These are phyloP conservation scores for Parochlus steinenii DNA, from an alignment of 2,888 invertebrate species.

Conservation along the genomic window DNA sequence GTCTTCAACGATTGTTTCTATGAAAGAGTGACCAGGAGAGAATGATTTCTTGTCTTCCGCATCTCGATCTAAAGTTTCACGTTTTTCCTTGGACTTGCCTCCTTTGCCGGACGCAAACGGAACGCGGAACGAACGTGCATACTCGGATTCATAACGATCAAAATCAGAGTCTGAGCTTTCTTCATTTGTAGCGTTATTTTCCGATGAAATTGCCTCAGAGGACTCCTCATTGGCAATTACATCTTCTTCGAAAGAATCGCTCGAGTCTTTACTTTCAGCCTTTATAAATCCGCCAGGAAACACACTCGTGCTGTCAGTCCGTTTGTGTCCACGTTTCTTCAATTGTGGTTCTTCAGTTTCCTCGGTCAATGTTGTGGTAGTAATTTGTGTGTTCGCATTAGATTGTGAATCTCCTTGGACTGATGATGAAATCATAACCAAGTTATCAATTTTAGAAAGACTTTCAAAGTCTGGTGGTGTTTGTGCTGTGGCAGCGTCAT, in stretches of 20 bases:
- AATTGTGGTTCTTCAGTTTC: conserved; percentile 16
- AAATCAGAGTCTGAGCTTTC: conserved; percentile 29
- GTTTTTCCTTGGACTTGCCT: conserved; percentile 16
- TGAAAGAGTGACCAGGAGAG: conserved; percentile 26
- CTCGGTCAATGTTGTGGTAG: conserved; percentile 18
- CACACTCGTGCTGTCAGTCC: conserved; percentile 35
- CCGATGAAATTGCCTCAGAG: conserved; percentile 14
- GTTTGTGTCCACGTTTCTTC: conserved; percentile 33
- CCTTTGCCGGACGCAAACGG: conserved; percentile 23
- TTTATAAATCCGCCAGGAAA: conserved; percentile 22
- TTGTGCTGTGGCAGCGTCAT: conserved; percentile 15
- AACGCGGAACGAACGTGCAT: conserved; percentile 29
- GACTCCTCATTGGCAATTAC: conserved; percentile 22
- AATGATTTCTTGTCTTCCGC: conserved; percentile 27
- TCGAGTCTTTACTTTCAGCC: conserved; percentile 30
- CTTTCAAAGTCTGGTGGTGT: conserved; percentile 11
- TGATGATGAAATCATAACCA: conserved; percentile 20
- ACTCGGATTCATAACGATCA: conserved; percentile 32
- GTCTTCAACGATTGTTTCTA: conserved; percentile 29
- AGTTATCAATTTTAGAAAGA: conserved; percentile 14
- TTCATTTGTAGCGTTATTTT: conserved; percentile 16
- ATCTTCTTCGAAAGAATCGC: conserved; percentile 28
- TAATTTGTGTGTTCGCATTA: conserved; percentile 17
- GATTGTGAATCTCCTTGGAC: conserved; percentile 17
- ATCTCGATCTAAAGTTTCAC: conserved; percentile 16